Evolutionary conservation across 1,140 invertebrate genomes (phyloP).

Genomic region (Orius laevigatus): DNA sequence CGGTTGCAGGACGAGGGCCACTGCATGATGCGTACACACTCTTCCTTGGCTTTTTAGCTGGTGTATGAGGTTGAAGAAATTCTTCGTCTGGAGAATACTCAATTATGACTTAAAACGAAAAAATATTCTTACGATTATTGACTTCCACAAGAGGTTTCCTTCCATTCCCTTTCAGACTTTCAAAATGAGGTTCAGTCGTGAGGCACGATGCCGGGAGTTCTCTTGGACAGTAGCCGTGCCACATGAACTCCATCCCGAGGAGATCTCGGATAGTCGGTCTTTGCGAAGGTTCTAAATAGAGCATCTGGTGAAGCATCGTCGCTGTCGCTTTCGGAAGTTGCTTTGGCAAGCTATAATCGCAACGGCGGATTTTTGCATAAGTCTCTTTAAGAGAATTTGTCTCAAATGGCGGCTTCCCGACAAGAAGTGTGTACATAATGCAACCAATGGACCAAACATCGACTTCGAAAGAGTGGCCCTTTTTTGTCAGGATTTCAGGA

Average conservation of each 20-base stretch:
- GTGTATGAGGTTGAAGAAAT: not conserved
- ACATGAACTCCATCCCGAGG: constrained; percentile 57
- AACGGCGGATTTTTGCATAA: constrained; percentile 80
- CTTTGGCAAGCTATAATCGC: constrained; percentile 73
- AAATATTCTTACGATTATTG: not conserved
- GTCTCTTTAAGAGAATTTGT: constrained; percentile 77
- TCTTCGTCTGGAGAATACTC: constrained; percentile 2
- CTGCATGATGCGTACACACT: constrained; percentile 11
- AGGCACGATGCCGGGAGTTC: constrained; percentile 76
- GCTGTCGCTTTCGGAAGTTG: constrained; percentile 51
- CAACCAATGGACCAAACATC: constrained; percentile 96
- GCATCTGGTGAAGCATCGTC: constrained; percentile 64
- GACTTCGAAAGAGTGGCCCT: constrained; percentile 89
- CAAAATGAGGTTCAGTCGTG: constrained; percentile 77
- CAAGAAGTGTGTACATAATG: constrained; percentile 86
- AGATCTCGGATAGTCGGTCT: constrained; percentile 64
- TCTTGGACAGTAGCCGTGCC: constrained; percentile 61
- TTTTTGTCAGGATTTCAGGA: constrained; percentile 85
- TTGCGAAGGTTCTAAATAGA: constrained; percentile 65
- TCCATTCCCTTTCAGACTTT: constrained; percentile 38
- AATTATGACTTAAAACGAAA: not conserved
- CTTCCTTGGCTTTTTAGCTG: not conserved
- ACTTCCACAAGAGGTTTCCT: constrained; percentile 47
- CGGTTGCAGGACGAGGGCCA: constrained; percentile 2
- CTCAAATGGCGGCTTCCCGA: constrained; percentile 93